Evolutionary conservation across 2,113 vertebrate genomes (phyloP).

Genomic region (Camelus bactrianus): DNA sequence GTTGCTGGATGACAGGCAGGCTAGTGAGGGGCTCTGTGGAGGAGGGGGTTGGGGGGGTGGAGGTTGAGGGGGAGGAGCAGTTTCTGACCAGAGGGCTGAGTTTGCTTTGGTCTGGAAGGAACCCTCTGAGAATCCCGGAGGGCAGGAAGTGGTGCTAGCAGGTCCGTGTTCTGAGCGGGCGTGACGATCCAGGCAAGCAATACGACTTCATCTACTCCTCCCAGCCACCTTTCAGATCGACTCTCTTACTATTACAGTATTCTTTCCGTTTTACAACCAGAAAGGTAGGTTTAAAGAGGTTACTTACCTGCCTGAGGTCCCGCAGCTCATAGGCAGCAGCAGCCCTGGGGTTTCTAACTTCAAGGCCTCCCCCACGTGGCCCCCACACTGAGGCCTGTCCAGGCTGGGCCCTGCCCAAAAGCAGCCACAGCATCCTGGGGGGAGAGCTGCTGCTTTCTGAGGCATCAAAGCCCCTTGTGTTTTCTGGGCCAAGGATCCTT

Average conservation of each 20-base stretch:
- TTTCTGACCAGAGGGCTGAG: neutral
- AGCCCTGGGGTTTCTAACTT: neutral
- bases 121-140: neutral
- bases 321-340: neutral
- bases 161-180: neutral
- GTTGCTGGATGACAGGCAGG: neutral
- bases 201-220: neutral
- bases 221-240: neutral
- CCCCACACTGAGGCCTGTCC: neutral
- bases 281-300: neutral
- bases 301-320: neutral
- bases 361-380: neutral
- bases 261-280: neutral
- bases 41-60: fast-evolving
- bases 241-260: neutral
- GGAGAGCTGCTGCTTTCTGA: neutral
- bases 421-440: neutral
- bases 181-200: neutral
- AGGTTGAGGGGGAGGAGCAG: fast-evolving
- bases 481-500: conserved; percentile 57
- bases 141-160: neutral
- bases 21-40: neutral
- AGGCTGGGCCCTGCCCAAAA: neutral
- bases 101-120: neutral
- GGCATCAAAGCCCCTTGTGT: conserved; percentile 69